Conservation (phyloP, 1,140 invertebrate genomes). For the Brachionus asplanchnoidis region DNA sequence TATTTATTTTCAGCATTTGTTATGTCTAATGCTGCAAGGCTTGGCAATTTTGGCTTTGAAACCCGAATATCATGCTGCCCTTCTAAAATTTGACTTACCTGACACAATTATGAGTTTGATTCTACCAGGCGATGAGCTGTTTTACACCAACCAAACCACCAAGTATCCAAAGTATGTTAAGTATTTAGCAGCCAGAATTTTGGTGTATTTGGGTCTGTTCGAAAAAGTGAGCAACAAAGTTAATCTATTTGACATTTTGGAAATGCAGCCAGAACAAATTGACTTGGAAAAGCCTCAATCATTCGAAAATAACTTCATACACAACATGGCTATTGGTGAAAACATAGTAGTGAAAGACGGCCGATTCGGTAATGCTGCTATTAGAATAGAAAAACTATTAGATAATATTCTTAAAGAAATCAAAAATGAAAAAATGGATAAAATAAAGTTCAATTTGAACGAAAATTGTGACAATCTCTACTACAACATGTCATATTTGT, state of each 20-base stretch:
- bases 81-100: conserved; percentile 64
- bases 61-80: conserved; percentile 60
- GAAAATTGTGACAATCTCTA: neutral
- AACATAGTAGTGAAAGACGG: neutral
- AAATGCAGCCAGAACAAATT: conserved; percentile 3
- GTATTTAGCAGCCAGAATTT: conserved; percentile 66
- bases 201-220: conserved; percentile 64
- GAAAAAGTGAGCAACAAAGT: conserved; percentile 60
- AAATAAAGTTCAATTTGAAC: neutral
- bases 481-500: conserved; percentile 55
- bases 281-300: conserved; percentile 16
- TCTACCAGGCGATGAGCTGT: conserved; percentile 69
- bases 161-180: conserved; percentile 68
- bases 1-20: conserved; percentile 61
- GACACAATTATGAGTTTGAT: conserved; percentile 67
- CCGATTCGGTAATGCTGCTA: neutral
- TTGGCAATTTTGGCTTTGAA: conserved; percentile 64
- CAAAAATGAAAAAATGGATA: neutral
- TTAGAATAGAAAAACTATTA: conserved; percentile 39
- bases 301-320: conserved; percentile 39
- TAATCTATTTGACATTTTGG: conserved; percentile 58
- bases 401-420: conserved; percentile 33
- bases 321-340: conserved; percentile 42
- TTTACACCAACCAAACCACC: conserved; percentile 70
- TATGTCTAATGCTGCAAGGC: conserved; percentile 67